Percentiles rank a stretch among this genome's conserved stretches.
Evolutionary conservation across 2,888 invertebrate species (phyloP).

Genomic region (Orchesella flavescens): DNA sequence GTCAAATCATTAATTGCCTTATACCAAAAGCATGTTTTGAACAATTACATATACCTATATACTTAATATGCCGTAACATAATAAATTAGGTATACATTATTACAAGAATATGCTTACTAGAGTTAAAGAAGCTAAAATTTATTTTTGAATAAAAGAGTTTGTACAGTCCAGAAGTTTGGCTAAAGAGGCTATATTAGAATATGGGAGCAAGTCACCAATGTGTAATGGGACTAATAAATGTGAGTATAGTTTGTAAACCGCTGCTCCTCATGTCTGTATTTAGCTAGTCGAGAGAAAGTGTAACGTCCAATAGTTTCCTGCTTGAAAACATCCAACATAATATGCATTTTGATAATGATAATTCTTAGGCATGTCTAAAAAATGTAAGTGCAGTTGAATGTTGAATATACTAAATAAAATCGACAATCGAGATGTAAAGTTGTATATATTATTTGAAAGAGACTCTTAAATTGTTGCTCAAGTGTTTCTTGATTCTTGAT

Average conservation of each 20-base stretch:
- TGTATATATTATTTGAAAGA: no score
- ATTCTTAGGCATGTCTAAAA: no score
- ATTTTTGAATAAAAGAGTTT: not conserved
- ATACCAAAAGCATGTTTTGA: not conserved
- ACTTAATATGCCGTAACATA: not conserved
- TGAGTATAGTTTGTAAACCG: not conserved
- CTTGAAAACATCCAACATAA: no score
- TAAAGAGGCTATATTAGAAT: conserved; percentile 1
- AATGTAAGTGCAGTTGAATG: no score
- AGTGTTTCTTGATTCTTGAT: no score
- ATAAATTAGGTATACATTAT: not conserved
- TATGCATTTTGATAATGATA: no score
- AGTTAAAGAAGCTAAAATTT: not conserved
- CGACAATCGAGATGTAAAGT: no score
- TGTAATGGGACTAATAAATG: not conserved
- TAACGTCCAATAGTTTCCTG: no score
- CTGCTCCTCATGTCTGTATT: conserved; percentile 19
- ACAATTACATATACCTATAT: not conserved
- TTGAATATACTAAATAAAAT: no score
- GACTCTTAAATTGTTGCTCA: no score
- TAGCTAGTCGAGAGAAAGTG: conserved; percentile 12
- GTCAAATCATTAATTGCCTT: no score
- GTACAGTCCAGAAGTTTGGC: conserved; percentile 9
- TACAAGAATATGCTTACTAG: no score
- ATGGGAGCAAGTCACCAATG: not conserved